These are phyloP conservation scores for Diorhabda sublineata DNA, from an alignment of 1,140 invertebrate genomes.

Conservation along the genomic window DNA sequence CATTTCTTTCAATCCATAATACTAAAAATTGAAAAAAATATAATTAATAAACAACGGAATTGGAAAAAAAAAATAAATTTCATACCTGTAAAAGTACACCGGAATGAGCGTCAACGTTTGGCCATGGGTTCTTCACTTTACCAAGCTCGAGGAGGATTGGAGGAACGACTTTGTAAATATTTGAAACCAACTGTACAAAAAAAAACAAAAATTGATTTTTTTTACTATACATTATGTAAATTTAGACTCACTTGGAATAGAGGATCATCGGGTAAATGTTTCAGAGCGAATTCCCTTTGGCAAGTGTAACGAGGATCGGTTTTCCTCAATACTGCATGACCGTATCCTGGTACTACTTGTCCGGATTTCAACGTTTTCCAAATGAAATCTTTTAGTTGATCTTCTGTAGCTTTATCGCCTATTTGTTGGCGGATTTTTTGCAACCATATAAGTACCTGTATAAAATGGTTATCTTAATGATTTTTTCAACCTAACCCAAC, in stretches of 20 bases:
- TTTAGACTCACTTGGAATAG: conserved; percentile 63
- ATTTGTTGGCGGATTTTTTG: conserved; percentile 66
- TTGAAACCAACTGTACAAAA: conserved; percentile 64
- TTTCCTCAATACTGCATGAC: conserved; percentile 85
- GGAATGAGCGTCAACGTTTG: conserved; percentile 90
- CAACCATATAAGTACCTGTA: conserved; percentile 68
- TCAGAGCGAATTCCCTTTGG: conserved; percentile 83
- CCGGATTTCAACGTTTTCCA: conserved; percentile 85
- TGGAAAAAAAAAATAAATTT: not conserved
- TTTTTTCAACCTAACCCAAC: too few relatives aligned
- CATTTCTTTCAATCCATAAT: conserved; percentile 91
- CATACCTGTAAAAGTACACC: conserved; percentile 76
- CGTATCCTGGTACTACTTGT: conserved; percentile 89
- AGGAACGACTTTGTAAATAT: conserved; percentile 82
- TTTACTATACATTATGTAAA: not conserved
- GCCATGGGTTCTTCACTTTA: conserved; percentile 93
- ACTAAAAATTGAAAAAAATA: conserved; percentile 52
- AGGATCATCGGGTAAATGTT: conserved; percentile 81
- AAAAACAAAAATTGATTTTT: not conserved
- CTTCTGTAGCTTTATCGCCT: conserved; percentile 67
- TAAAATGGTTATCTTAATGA: not conserved
- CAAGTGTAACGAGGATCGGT: conserved; percentile 87
- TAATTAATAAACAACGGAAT: not conserved
- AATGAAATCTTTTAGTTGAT: conserved; percentile 79
- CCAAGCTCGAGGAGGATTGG: conserved; percentile 79